These are phyloP conservation scores for Drosophila mayaguana DNA, from an alignment of 2,888 invertebrate species.

Conservation along the genomic window DNA sequence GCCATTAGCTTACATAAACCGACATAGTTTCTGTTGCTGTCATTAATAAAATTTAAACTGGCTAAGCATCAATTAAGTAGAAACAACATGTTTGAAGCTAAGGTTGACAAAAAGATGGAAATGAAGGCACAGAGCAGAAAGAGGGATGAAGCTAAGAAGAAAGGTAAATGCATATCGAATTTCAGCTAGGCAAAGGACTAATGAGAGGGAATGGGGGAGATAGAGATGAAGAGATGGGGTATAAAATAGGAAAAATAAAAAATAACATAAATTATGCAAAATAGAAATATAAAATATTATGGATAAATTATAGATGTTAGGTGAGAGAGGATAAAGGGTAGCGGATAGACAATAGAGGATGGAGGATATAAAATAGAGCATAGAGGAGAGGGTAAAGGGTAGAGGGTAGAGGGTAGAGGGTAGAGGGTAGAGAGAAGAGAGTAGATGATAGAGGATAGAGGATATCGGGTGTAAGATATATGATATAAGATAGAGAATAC, in stretches of 20 bases:
- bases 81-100: background rate
- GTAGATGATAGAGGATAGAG: background rate
- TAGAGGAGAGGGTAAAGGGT: background rate
- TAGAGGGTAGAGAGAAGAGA: rapidly evolving
- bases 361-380: background rate
- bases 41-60: conserved; percentile 13
- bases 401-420: background rate
- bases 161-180: background rate
- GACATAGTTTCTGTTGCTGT: conserved; percentile 41
- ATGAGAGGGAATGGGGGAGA: background rate
- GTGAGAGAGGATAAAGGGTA: too few species aligned
- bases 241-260: too few species aligned
- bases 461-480: background rate
- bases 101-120: background rate
- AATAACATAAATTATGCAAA: background rate
- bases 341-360: too few species aligned
- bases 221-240: background rate
- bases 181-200: background rate
- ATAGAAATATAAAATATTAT: too few species aligned
- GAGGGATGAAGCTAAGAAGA: background rate
- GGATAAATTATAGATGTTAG: too few species aligned
- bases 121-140: background rate
- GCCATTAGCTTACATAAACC: conserved; percentile 4
- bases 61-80: conserved; percentile 4
- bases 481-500: background rate